Evolutionary conservation across 1,140 invertebrate genomes (phyloP), one percentile per base, ranked within the genome.

Genomic region (Paraescarpia echinospica): DNA sequence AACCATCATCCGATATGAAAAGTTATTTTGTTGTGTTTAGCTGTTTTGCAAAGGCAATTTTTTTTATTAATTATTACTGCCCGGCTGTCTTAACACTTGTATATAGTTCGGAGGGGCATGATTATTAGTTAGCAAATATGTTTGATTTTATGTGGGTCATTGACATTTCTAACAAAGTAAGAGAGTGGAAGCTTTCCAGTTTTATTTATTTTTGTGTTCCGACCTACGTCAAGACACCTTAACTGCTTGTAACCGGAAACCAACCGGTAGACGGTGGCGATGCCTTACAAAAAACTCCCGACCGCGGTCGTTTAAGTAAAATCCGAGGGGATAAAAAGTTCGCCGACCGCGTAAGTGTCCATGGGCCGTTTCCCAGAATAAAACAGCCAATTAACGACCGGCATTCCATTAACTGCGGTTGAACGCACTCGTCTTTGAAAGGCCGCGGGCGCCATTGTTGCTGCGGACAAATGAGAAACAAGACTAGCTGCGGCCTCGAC

Each of bases 401-500:
- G 27, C 59, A 77, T 77, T 77, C 59, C 59, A 77, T 77, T 77
- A 77, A 77, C 59, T 77, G 59, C 59, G 59, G 59, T 77, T 77
- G 59, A 77, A 31, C 59, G 22, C 9, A 41, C 41, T 6, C 59
- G 59, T 77, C 59, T 31, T 27, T 27, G 59, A 77, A 77, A 77
- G 59, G 59, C 59, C 59, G 9, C 59, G 2, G 59, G 59, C 59
- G 59, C 27, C 14, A 27, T 27, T 77, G 59, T 77, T 4, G 27
- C 59, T 77, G 59, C 59, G 59, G 59, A 77, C 59, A 77, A 77
- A 77, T 77, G 59, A 77, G 59, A 77, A 77, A 77, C 59, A 77
- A 77, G 59, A 77, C 22, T 77, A 2, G 59, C 12, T 1, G 41
- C 41, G 14, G 59, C 12, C 27, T 77, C 59, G 59, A 77, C 22